Evolutionary conservation across 2,888 invertebrate genomes (phyloP).

Genomic region (Hoplodrina blanda): DNA sequence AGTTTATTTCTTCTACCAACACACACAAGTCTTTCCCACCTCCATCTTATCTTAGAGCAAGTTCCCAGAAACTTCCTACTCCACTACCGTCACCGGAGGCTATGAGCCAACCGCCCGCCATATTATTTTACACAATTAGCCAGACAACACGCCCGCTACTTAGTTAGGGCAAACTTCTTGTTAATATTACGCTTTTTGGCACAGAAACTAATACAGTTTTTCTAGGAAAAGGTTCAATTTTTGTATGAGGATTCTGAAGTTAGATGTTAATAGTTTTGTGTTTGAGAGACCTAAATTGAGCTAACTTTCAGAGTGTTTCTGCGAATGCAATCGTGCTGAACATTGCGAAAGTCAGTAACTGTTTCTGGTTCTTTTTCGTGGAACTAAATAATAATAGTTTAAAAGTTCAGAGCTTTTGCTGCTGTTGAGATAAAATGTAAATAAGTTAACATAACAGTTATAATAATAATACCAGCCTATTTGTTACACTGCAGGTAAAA

Average conservation of each 20-base stretch:
- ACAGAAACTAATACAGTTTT: conserved; percentile 40
- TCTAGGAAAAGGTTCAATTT: conserved; percentile 18
- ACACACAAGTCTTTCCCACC: conserved; percentile 22
- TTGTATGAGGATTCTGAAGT: conserved; percentile 34
- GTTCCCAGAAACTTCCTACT: conserved; percentile 74
- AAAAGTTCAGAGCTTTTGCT: too few species aligned
- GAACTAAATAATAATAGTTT: too few species aligned
- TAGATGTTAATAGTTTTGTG: conserved; percentile 32
- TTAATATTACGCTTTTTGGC: conserved; percentile 56
- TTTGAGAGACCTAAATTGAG: neutral
- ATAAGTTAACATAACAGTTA: too few species aligned
- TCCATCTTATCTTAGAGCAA: conserved; percentile 68
- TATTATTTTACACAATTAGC: conserved; percentile 82
- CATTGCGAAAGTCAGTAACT: neutral
- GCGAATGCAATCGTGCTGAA: conserved; percentile 14
- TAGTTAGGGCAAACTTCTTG: conserved; percentile 44
- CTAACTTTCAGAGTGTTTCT: conserved; percentile 29
- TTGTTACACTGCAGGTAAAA: too few species aligned
- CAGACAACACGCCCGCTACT: conserved; percentile 55
- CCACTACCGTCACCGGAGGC: conserved; percentile 67
- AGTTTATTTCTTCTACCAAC: conserved; percentile 23
- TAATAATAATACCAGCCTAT: too few species aligned
- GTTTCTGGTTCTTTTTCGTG: neutral
- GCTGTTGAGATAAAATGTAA: too few species aligned
- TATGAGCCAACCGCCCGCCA: conserved; percentile 76